A percentile compares a stretch with the other conserved stretches of the same genome.
phyloP scores from a whole-genome alignment of 92 coral and sea anemone species.

The Palythoa heliodiscus region DNA sequence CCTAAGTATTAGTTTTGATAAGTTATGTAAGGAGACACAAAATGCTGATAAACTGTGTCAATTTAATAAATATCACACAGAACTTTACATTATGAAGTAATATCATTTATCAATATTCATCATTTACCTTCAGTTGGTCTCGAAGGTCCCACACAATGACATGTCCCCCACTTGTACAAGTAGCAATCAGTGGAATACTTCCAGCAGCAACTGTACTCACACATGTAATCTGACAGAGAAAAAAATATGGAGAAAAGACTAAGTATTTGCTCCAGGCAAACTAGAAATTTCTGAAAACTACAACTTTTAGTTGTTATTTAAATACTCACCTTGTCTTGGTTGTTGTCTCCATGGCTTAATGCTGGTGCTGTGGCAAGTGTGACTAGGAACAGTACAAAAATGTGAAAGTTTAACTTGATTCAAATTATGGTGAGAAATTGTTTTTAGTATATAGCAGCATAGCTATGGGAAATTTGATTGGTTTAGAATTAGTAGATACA shows the following conservation, averaged over 20 bases:
- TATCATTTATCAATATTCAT: not conserved
- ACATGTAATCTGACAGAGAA: conserved; percentile 59
- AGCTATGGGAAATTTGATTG: too few relatives aligned
- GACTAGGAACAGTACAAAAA: conserved; percentile 34
- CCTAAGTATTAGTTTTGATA: too few relatives aligned
- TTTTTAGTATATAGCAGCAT: too few relatives aligned
- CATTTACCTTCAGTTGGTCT: conserved; percentile 84
- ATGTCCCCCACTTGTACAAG: conserved; percentile 78
- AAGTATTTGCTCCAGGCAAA: too few relatives aligned
- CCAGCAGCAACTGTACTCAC: conserved; percentile 86
- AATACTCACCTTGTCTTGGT: conserved; percentile 52
- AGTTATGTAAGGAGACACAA: too few relatives aligned
- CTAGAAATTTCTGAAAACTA: too few relatives aligned
- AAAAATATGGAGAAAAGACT: not conserved
- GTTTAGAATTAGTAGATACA: too few relatives aligned
- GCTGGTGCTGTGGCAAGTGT: conserved; percentile 85
- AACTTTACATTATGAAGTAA: too few relatives aligned
- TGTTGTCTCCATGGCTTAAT: conserved; percentile 54
- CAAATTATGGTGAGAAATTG: too few relatives aligned
- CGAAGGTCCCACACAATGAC: conserved; percentile 94
- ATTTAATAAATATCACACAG: too few relatives aligned
- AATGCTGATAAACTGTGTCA: too few relatives aligned
- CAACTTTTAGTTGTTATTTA: not conserved
- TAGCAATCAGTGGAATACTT: conserved; percentile 70
- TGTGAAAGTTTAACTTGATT: too few relatives aligned